phyloP scores from a whole-genome alignment of 2,113 vertebrate genomes.

The Dunckerocampus dactyliophorus region DNA sequence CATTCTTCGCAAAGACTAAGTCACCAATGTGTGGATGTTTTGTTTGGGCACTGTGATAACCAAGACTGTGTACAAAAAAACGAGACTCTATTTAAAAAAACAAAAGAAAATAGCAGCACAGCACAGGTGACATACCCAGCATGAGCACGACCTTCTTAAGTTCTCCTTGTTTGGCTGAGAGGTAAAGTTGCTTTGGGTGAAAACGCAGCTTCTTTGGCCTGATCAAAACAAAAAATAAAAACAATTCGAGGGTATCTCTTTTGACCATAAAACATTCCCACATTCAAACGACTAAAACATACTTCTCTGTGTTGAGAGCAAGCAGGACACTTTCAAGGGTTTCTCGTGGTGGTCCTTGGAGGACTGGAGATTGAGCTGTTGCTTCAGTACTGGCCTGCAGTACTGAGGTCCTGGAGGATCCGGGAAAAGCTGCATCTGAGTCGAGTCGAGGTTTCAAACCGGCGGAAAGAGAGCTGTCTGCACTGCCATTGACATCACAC shows the following conservation, averaged over 20 bases:
- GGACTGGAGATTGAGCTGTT: conserved; percentile 22
- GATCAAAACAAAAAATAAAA: conserved; percentile 15
- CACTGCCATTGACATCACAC: conserved; percentile 71
- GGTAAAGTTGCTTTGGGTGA: conserved; percentile 94
- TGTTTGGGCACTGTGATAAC: too few species aligned
- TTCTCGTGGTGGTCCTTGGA: conserved; percentile 81
- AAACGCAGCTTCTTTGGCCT: conserved; percentile 98
- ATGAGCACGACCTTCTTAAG: conserved; percentile 94
- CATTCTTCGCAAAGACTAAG: too few species aligned
- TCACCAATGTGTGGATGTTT: too few species aligned
- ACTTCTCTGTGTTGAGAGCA: conserved; percentile 95
- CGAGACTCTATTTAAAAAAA: too few species aligned
- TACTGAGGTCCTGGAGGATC: conserved; percentile 67
- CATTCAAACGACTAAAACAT: conserved; percentile 42
- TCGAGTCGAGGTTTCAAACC: conserved; percentile 69
- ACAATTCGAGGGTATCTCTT: not conserved
- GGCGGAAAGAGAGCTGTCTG: conserved; percentile 70
- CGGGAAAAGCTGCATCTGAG: conserved; percentile 57
- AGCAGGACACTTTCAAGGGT: conserved; percentile 91
- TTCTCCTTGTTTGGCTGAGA: conserved; percentile 94
- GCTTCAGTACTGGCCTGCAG: conserved; percentile 29
- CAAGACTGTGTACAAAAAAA: too few species aligned
- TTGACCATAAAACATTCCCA: not conserved
- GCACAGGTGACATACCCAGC: conserved; percentile 75
- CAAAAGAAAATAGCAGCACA: not conserved